Evolutionary conservation across 1,140 invertebrate genomes (phyloP).

Genomic region (Drosophila pseudoobscura): DNA sequence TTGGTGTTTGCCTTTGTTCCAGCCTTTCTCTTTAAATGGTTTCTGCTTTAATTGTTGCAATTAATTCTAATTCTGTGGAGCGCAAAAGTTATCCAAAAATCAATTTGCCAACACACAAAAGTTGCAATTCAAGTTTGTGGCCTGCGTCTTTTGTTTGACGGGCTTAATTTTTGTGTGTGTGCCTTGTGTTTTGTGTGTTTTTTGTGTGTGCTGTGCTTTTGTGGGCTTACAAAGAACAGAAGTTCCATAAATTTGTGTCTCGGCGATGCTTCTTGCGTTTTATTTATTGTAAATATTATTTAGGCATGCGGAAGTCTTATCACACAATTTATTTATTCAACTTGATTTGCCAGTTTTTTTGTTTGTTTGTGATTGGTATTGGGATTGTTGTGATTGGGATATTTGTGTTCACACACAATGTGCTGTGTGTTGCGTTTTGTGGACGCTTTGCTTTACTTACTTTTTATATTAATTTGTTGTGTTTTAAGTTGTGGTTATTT

Average conservation of each 20-base stretch:
- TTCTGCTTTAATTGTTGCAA: constrained; percentile 68
- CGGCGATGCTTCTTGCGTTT: constrained; percentile 31
- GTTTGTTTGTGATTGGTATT: constrained; percentile 13
- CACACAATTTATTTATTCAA: constrained; percentile 59
- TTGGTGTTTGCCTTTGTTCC: constrained; percentile 41
- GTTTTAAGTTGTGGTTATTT: constrained; percentile 27
- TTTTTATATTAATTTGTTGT: constrained; percentile 41
- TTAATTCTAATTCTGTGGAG: constrained; percentile 60
- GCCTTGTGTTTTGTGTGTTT: constrained; percentile 1
- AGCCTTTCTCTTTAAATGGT: constrained; percentile 67
- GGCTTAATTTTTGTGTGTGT: constrained; percentile 3
- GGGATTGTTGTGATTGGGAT: constrained; percentile 1
- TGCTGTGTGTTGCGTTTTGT: constrained; percentile 9
- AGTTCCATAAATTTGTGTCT: constrained; percentile 36
- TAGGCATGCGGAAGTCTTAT: constrained; percentile 80
- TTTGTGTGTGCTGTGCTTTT: constrained; percentile 17
- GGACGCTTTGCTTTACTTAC: constrained; percentile 60
- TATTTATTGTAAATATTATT: constrained; percentile 72
- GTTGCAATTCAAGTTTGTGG: constrained; percentile 59
- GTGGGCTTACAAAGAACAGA: constrained; percentile 39
- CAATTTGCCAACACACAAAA: constrained; percentile 28
- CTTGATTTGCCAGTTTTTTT: constrained; percentile 63
- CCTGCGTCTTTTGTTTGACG: constrained; percentile 63
- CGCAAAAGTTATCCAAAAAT: constrained; percentile 22
- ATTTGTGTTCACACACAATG: too few relatives aligned